Conservation (phyloP, 2,113 vertebrate genomes). For the Myrmecobius fasciatus region DNA sequence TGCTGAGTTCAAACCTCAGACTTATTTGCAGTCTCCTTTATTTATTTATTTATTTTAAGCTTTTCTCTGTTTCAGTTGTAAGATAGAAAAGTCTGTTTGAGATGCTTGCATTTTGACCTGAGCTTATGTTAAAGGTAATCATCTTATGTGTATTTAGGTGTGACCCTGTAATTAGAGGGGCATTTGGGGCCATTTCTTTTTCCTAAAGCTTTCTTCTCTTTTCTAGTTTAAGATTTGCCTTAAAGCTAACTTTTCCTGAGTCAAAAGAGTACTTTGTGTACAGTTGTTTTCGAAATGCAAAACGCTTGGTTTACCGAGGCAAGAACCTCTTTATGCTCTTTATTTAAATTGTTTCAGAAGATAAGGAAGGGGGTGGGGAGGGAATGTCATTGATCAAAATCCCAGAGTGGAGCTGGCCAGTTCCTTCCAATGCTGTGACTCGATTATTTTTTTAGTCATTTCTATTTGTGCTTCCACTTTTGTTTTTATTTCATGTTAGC, state of each 20-base stretch:
- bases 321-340: background rate
- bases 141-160: background rate
- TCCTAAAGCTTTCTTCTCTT: background rate
- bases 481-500: conserved; percentile 8
- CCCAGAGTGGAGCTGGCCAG: background rate
- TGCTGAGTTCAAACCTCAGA: conserved; percentile 17
- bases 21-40: background rate
- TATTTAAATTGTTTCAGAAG: background rate
- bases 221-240: background rate
- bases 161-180: background rate
- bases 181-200: background rate
- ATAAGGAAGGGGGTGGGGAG: background rate
- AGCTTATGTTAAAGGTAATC: background rate
- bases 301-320: background rate
- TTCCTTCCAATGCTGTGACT: background rate
- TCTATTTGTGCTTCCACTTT: background rate
- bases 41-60: background rate
- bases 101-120: background rate
- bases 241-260: conserved; percentile 33
- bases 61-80: background rate
- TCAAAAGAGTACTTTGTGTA: background rate
- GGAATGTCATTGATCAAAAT: background rate
- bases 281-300: background rate
- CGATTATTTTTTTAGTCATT: conserved; percentile 48
- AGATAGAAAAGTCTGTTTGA: background rate